Conservation (phyloP, 2,113 vertebrate genomes). For the Gambusia holbrooki region DNA sequence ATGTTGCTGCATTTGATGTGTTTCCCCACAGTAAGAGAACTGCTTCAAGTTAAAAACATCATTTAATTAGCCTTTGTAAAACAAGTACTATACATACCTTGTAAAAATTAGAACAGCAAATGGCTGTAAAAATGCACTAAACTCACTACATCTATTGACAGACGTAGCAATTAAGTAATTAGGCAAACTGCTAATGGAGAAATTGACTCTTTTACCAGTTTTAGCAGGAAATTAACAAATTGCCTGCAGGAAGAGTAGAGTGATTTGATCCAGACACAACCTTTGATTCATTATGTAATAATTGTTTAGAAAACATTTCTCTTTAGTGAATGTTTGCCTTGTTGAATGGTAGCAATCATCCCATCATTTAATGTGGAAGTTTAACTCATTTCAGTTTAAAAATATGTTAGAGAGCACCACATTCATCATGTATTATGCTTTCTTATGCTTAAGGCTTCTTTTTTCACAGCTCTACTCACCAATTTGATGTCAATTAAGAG, state of each 20-base stretch:
- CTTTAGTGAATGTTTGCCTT: conserved; percentile 1
- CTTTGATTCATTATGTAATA: conserved; percentile 13
- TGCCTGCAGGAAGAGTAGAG: conserved; percentile 17
- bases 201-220: conserved; percentile 36
- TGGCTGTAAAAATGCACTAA: conserved; percentile 17
- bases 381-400: background rate
- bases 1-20: background rate
- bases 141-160: conserved; percentile 30
- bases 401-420: no score
- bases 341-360: background rate
- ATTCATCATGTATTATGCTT: no score
- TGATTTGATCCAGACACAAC: conserved; percentile 1
- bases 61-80: conserved; percentile 20
- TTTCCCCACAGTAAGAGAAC: background rate
- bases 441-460: no score
- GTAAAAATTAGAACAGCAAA: conserved; percentile 11
- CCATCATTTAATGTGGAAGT: background rate
- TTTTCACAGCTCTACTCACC: no score
- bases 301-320: background rate
- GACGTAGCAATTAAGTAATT: conserved; percentile 39
- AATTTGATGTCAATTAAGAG: no score
- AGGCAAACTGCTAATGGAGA: conserved; percentile 12
- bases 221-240: conserved; percentile 24
- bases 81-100: conserved; percentile 6
- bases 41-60: conserved; percentile 27